These are phyloP conservation scores for Redunca redunca DNA, from an alignment of 2,113 vertebrate genomes.

Conservation along the genomic window DNA sequence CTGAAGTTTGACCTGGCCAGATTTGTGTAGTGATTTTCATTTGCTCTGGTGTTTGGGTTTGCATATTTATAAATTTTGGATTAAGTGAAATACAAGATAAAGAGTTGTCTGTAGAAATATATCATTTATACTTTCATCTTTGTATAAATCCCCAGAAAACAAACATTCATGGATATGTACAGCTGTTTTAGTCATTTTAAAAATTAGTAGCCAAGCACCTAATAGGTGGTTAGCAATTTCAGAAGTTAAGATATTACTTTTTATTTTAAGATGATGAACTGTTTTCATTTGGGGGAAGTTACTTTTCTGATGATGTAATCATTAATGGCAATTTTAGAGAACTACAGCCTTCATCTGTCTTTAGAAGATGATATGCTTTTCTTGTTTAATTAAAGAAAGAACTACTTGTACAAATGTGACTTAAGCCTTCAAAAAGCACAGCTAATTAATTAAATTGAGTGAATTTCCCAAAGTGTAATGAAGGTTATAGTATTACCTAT, in stretches of 20 bases:
- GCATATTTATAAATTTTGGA: background rate
- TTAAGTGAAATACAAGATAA: background rate
- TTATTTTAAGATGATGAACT: background rate
- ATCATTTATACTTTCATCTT: background rate
- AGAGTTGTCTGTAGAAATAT: background rate
- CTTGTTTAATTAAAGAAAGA: constrained; percentile 59
- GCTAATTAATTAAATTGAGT: constrained; percentile 52
- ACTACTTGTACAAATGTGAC: constrained; percentile 9
- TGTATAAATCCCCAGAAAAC: background rate
- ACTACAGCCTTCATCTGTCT: background rate
- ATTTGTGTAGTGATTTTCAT: background rate
- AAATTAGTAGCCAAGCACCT: background rate
- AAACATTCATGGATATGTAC: background rate
- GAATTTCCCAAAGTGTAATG: constrained; percentile 35
- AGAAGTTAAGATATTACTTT: background rate
- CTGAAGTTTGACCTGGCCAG: background rate
- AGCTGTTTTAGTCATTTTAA: background rate
- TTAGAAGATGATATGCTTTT: constrained; percentile 10
- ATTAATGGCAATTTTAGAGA: background rate
- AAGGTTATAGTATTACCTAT: background rate
- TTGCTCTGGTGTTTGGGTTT: background rate
- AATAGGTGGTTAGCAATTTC: background rate
- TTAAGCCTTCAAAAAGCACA: constrained; percentile 17
- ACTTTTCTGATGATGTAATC: background rate
- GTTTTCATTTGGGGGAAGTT: background rate